These are phyloP conservation scores for Cetonia aurata DNA, from an alignment of 2,888 invertebrate genomes.

Conservation along the genomic window DNA sequence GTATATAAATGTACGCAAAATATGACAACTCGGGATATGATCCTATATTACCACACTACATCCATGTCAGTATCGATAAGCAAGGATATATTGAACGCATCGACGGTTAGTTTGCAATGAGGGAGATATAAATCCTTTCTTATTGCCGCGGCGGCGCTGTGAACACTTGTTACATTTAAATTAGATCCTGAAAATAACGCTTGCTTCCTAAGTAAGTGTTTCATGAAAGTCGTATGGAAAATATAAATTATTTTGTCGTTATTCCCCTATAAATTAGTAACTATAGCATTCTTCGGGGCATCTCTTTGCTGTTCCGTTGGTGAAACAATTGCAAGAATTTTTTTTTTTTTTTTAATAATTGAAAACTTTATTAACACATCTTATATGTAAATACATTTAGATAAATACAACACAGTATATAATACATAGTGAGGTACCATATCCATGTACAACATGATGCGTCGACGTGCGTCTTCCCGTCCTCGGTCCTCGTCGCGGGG, in stretches of 20 bases:
- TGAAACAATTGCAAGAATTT: too few relatives aligned
- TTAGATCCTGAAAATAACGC: constrained; percentile 47
- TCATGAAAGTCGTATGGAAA: constrained; percentile 18
- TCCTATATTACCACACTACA: not conserved
- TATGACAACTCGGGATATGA: not conserved
- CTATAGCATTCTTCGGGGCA: too few relatives aligned
- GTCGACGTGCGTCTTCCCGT: too few relatives aligned
- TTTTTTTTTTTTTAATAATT: too few relatives aligned
- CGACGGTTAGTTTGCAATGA: constrained; percentile 19
- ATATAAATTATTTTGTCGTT: constrained; percentile 14
- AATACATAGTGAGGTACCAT: too few relatives aligned
- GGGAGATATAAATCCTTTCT: constrained; percentile 40
- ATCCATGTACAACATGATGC: too few relatives aligned
- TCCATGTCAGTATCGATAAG: not conserved
- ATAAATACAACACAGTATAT: too few relatives aligned
- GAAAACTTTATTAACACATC: too few relatives aligned
- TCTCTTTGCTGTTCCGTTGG: too few relatives aligned
- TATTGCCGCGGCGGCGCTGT: constrained; percentile 47
- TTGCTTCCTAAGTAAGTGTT: constrained; percentile 13
- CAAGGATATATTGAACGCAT: not conserved
- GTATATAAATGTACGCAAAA: constrained; percentile 43
- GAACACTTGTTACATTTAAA: constrained; percentile 51
- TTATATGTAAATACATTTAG: too few relatives aligned
- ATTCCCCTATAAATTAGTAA: too few relatives aligned
- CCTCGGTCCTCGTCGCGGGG: too few relatives aligned